Base-by-base conservation (phyloP, 53 echinoderm and acorn worm species). In the Stichopus horrens region DNA sequence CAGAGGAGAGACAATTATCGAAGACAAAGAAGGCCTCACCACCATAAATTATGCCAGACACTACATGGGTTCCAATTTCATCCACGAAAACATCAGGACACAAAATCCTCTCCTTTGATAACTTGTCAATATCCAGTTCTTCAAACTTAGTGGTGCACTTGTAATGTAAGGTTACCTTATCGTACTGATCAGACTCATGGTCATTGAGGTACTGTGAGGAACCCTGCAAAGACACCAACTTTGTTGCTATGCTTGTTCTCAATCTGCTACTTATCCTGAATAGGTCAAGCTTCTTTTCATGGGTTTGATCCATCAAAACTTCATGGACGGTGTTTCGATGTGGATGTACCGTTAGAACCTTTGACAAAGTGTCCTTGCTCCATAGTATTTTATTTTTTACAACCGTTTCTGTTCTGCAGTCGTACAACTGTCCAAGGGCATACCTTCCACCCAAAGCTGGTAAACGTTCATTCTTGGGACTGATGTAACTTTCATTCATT, bases 21-120 rank as follows among this genome's bases (percentile, higher is more conserved):
- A 93, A 93, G 7, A 93, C 93, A 52, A 93, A 93, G 67, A 93
- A 88, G 0, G 90, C 90, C 68, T 93, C 90, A 21, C 82, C 93
- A 10, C 93, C 93, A 84, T 90, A 93, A 22, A 84, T 37, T 11
- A 90, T 88, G 5, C 85, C 93, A 14, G 76, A 75, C 21, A 93
- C 90, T 5, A 90, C 90, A 88, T 93, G 93, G 58, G 93, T 93
- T 23, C 86, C 93, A 20, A 74, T 83, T 76, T 90, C 88, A 9
- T 88, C 10, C 21, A 52, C 68, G 85, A 93, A 90, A 20, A 93
- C 88, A 59, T 93, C 85, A 57, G 93, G 88, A 21, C 88, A 85
- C 21, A 83, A 78, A 9, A 90, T 77, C 67, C 87, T 90, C 10
- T 90, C 78, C 6, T 22, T 73, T 23, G 71, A 76, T 7, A 93